phyloP scores from a whole-genome alignment of 2,113 vertebrate genomes.

The Rallus limicola region DNA sequence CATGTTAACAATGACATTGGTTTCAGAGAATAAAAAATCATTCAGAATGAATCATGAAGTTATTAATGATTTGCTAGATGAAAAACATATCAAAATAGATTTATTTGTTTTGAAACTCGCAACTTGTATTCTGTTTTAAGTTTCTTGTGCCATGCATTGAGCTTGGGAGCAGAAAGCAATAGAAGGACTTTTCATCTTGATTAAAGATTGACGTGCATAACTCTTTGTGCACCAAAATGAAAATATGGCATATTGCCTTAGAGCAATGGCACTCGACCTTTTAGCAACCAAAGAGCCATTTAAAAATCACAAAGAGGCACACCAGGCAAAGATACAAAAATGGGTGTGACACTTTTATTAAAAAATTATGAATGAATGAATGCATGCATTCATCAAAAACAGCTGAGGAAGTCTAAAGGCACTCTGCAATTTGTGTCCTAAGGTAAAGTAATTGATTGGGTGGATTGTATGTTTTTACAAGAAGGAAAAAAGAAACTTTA shows the following conservation, averaged over 20 bases:
- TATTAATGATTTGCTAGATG: slow-evolving; percentile 41
- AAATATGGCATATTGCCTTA: slow-evolving; percentile 5
- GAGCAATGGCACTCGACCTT: slow-evolving; percentile 15
- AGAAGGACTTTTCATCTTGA: slow-evolving; percentile 34
- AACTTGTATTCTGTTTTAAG: slow-evolving; percentile 22
- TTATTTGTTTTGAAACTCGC: background rate
- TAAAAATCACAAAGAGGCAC: slow-evolving; percentile 33
- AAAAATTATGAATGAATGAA: slow-evolving; percentile 35
- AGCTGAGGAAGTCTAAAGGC: slow-evolving; percentile 15
- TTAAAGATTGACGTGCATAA: slow-evolving; percentile 54
- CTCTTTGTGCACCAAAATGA: background rate
- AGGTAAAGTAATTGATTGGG: slow-evolving; percentile 1
- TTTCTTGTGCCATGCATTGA: background rate
- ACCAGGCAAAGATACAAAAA: slow-evolving; percentile 36
- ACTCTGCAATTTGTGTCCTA: slow-evolving; percentile 2
- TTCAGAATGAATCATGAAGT: slow-evolving; percentile 15
- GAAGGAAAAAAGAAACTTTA: background rate
- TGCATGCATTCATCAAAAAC: slow-evolving; percentile 8
- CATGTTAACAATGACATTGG: slow-evolving; percentile 15
- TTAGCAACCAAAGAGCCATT: slow-evolving; percentile 8
- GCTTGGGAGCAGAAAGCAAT: slow-evolving; percentile 11
- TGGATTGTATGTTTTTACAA: slow-evolving; percentile 37
- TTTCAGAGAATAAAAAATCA: slow-evolving; percentile 16
- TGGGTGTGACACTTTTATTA: background rate
- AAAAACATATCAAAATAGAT: slow-evolving; percentile 7